Base-by-base conservation (phyloP, 2,797 vertebrate genomes). In the Hyperoplus lanceolatus region DNA sequence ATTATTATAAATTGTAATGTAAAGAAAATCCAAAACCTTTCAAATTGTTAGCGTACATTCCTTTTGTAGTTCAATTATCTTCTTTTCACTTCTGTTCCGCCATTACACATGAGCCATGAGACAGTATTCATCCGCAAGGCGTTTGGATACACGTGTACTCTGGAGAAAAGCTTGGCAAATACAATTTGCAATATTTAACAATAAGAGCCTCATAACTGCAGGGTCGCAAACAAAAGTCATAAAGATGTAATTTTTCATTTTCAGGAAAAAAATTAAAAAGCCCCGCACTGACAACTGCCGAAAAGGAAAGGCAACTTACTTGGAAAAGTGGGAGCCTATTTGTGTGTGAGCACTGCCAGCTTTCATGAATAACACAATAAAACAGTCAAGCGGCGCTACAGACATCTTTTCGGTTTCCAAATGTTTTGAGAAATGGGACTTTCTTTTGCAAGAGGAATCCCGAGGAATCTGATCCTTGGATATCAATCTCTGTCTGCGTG, bases 401-500 rank as follows among this genome's bases (percentile, higher is more conserved):
- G 62, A 92, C 82, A 77, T 45, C 65, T 75, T 79, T 80, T 79
- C 80, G 63, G 60, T 85, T 85, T 81, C 88, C 84, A 87, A 89
- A 83, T 78, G 85, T 85, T 29, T 89, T 91, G 79, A 89, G 85
- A 88, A 91, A 90, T 84, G 80, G 79, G 77, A 82, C 84, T 87
- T 87, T 83, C 85, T 76, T 87, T 83, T 57, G 70, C 79, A 79
- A 81, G 79, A 90, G 83, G 84, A 91, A 90, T 90, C 86, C 70
- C 63, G 41, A 74, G 90, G 70, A 93, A 94, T 90, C 77, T 76
- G 87, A 94, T 91, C 90, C 91, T 70, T 63, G 86, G 67, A 87
- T 90, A 94, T 94, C 89, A 92, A 94, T 93, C 93, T 92, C 85
- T 93, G 90, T 92, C 92, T 88, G 80, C 77, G 63, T 92, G 93